These are phyloP conservation scores for Tadarida brasiliensis DNA, from an alignment of 2,797 vertebrate species.

Conservation along the genomic window DNA sequence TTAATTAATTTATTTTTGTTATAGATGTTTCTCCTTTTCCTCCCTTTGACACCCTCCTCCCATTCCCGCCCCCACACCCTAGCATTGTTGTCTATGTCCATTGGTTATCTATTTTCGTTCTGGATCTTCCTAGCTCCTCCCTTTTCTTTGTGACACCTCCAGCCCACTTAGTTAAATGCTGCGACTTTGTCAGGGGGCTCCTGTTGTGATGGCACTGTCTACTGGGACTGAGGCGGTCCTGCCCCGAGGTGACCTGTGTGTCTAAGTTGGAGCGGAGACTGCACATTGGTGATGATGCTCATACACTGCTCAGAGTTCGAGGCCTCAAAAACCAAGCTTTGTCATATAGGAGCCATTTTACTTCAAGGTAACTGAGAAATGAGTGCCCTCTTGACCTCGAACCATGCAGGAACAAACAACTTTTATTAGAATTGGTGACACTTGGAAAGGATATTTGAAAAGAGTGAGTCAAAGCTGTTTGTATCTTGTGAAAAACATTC, in stretches of 20 bases:
- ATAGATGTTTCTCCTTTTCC: no score
- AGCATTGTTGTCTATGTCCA: no score
- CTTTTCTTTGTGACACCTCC: neutral
- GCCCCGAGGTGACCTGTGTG: accelerated
- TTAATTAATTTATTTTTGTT: no score
- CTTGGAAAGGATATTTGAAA: slow-evolving; percentile 69
- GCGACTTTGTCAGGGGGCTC: neutral
- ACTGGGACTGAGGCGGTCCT: neutral
- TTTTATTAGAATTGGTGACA: slow-evolving; percentile 65
- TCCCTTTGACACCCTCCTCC: no score
- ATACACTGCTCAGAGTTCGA: neutral
- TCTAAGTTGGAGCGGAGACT: neutral
- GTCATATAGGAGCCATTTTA: slow-evolving; percentile 1
- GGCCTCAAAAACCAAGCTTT: slow-evolving; percentile 28
- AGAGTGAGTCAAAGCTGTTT: slow-evolving; percentile 66
- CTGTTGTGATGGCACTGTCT: neutral
- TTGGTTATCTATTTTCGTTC: neutral
- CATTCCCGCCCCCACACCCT: no score
- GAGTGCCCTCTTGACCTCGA: slow-evolving; percentile 52
- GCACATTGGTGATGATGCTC: neutral
- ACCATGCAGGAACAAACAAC: slow-evolving; percentile 52
- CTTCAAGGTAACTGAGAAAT: slow-evolving; percentile 55
- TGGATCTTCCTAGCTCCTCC: neutral
- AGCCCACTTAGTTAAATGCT: neutral
- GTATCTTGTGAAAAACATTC: slow-evolving; percentile 60